These are phyloP conservation scores for Listronotus bonariensis DNA, from an alignment of 1,140 invertebrate genomes.

Conservation along the genomic window DNA sequence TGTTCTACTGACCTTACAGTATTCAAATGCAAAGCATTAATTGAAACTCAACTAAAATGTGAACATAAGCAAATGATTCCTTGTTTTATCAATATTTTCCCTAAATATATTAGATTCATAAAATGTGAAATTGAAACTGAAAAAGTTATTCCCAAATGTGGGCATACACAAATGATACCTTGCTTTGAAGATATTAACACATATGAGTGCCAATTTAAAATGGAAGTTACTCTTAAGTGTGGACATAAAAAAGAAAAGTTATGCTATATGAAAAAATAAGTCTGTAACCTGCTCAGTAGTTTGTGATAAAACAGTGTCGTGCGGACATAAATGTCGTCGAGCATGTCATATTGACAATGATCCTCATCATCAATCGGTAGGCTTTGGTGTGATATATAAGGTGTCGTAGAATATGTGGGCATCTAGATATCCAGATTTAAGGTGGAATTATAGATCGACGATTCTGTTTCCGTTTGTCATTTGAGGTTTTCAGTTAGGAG, in stretches of 20 bases:
- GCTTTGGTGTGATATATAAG: too few species aligned
- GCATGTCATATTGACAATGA: not conserved
- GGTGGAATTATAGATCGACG: too few species aligned
- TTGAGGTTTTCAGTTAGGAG: too few species aligned
- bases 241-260: not conserved
- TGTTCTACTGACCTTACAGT: not conserved
- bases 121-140: not conserved
- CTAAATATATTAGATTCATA: too few species aligned
- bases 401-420: too few species aligned
- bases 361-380: not conserved
- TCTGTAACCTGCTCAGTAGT: not conserved
- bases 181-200: not conserved
- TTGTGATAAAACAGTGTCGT: not conserved
- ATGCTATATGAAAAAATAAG: not conserved
- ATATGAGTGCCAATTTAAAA: not conserved
- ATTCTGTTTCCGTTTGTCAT: too few species aligned
- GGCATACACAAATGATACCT: not conserved
- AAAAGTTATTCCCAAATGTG: not conserved
- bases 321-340: not conserved
- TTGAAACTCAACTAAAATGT: too few species aligned
- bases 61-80: too few species aligned
- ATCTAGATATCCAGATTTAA: too few species aligned
- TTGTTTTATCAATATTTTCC: too few species aligned
- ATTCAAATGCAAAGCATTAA: not conserved
- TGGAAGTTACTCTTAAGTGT: conserved; percentile 3